Evolutionary conservation across 2,113 vertebrate species (phyloP).

Genomic region (Psilopogon haemacephalus): DNA sequence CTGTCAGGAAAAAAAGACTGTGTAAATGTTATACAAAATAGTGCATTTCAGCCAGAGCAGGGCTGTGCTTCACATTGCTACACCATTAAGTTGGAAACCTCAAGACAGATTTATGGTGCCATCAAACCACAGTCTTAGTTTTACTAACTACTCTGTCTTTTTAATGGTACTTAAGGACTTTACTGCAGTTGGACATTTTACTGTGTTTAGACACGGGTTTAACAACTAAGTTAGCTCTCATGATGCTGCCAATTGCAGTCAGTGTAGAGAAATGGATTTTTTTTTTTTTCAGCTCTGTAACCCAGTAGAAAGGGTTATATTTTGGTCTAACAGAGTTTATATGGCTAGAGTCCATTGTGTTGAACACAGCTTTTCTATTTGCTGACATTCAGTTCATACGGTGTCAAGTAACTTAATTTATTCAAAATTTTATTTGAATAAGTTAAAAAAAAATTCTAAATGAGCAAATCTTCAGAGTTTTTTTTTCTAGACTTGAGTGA

Average conservation of each 20-base stretch:
- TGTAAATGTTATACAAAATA: background rate
- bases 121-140: conserved; percentile 53
- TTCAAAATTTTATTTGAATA: conserved; percentile 2
- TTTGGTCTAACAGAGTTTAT: conserved; percentile 8
- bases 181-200: conserved; percentile 44
- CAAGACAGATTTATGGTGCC: conserved; percentile 38
- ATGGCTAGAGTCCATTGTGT: background rate
- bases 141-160: conserved; percentile 43
- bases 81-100: conserved; percentile 3
- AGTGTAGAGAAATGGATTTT: background rate
- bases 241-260: conserved; percentile 14
- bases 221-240: conserved; percentile 23
- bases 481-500: background rate
- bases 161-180: conserved; percentile 47
- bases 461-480: background rate
- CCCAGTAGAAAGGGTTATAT: background rate
- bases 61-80: background rate
- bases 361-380: background rate
- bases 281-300: background rate
- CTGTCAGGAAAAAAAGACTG: background rate
- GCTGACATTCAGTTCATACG: background rate
- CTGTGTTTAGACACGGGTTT: conserved; percentile 49
- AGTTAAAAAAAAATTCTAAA: background rate
- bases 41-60: background rate
- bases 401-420: background rate